Conservation (phyloP, 2,113 vertebrate genomes). For the Vulpes lagopus region DNA sequence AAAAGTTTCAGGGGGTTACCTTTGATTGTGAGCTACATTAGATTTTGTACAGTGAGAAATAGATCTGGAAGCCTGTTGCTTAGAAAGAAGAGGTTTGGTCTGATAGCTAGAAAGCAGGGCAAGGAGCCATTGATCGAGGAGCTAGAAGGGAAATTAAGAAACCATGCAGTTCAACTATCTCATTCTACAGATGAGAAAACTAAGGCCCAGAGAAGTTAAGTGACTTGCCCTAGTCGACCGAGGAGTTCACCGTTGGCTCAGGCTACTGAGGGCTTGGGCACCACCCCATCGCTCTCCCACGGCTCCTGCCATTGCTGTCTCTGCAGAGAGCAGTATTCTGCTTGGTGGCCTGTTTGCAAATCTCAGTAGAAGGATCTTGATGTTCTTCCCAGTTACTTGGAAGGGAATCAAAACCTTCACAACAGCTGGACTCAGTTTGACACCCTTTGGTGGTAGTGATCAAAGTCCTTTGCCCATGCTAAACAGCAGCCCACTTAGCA, state of each 20-base stretch:
- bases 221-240: background rate
- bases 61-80: conserved; percentile 55
- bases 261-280: background rate
- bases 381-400: conserved; percentile 50
- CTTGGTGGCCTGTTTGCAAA: background rate
- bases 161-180: background rate
- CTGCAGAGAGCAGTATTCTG: background rate
- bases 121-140: background rate
- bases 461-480: background rate
- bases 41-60: conserved; percentile 20
- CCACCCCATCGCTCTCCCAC: background rate
- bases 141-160: background rate
- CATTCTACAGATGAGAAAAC: background rate
- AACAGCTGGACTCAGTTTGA: background rate
- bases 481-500: background rate
- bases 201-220: background rate
- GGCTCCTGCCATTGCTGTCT: background rate
- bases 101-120: conserved; percentile 34
- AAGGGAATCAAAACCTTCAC: conserved; percentile 35
- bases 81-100: conserved; percentile 21
- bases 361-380: conserved; percentile 40
- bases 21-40: conserved; percentile 54
- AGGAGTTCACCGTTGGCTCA: background rate
- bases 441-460: background rate
- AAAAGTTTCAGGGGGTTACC: conserved; percentile 63